phyloP scores from a whole-genome alignment of 2,113 vertebrate species.

The Xenus cinereus region DNA sequence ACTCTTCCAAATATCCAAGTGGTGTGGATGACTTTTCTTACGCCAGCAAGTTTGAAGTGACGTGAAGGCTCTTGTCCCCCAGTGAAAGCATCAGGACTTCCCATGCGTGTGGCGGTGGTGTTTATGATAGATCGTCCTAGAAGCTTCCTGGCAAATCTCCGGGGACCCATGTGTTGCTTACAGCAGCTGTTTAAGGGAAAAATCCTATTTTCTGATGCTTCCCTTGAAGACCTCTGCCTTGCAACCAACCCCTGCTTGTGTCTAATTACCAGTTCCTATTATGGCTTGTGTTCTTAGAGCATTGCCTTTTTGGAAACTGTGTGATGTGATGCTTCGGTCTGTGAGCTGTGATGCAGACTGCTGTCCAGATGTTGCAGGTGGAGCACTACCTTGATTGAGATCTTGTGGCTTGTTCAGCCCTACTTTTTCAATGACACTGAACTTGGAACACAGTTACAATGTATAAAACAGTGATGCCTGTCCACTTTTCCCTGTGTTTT shows the following conservation, averaged over 20 bases:
- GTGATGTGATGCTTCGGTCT: neutral
- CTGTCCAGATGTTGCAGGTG: neutral
- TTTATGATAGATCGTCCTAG: neutral
- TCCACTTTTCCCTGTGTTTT: neutral
- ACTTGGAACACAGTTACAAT: neutral
- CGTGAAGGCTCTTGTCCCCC: rapidly evolving
- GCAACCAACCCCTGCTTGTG: neutral
- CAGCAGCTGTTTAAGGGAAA: neutral
- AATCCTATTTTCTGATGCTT: rapidly evolving
- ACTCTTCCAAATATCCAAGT: too few relatives aligned
- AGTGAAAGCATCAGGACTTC: neutral
- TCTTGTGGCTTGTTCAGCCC: neutral
- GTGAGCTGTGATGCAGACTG: neutral
- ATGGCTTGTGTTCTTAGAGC: neutral
- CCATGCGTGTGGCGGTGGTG: rapidly evolving
- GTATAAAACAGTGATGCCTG: neutral
- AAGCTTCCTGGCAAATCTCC: neutral
- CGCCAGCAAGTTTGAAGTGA: neutral
- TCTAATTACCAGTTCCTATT: neutral
- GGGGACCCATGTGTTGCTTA: neutral
- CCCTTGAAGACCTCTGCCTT: neutral
- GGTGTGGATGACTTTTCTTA: rapidly evolving
- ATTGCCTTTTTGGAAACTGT: neutral
- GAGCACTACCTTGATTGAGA: neutral
- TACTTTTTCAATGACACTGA: neutral